phyloP scores from a whole-genome alignment of 37 sponge, comb jelly and placozoan genomes.

The Spongilla lacustris region DNA sequence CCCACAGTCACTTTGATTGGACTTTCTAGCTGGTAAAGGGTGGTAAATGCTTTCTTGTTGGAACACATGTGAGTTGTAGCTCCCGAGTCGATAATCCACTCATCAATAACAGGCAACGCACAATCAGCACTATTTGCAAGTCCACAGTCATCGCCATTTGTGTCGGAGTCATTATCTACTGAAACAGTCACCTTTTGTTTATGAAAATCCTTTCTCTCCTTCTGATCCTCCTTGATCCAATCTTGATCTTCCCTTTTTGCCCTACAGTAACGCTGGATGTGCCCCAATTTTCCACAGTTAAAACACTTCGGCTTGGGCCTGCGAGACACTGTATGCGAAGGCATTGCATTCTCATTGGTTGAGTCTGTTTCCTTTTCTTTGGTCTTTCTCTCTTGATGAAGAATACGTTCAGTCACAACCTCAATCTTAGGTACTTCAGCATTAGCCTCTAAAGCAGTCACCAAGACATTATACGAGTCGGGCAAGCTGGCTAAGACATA shows the following conservation, averaged over 20 bases:
- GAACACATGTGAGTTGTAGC: constrained; percentile 57
- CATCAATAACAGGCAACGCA: constrained; percentile 15
- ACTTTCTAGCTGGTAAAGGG: constrained; percentile 10
- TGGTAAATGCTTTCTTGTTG: constrained; percentile 20
- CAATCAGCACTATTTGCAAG: background rate
- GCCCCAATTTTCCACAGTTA: constrained; percentile 42
- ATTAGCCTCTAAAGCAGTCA: constrained; percentile 64
- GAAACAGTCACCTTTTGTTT: background rate
- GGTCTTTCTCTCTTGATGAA: constrained; percentile 50
- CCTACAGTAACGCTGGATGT: constrained; percentile 41
- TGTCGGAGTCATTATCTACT: constrained; percentile 2
- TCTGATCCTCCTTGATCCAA: background rate
- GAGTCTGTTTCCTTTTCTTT: constrained; percentile 4
- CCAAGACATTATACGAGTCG: constrained; percentile 50
- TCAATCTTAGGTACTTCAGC: constrained; percentile 64
- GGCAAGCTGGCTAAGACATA: constrained; percentile 61
- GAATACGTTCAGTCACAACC: constrained; percentile 40
- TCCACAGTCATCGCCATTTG: constrained; percentile 16
- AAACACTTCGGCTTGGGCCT: constrained; percentile 13
- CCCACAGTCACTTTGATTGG: constrained; percentile 43
- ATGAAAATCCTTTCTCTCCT: background rate
- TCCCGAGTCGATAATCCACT: constrained; percentile 68
- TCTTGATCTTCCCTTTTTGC: constrained; percentile 2
- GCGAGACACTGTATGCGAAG: constrained; percentile 2
- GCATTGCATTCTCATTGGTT: background rate